Percentiles rank a stretch among this genome's conserved stretches.
These are phyloP conservation scores for Mola mola DNA, from an alignment of 2,113 vertebrate genomes.

Conservation along the genomic window DNA sequence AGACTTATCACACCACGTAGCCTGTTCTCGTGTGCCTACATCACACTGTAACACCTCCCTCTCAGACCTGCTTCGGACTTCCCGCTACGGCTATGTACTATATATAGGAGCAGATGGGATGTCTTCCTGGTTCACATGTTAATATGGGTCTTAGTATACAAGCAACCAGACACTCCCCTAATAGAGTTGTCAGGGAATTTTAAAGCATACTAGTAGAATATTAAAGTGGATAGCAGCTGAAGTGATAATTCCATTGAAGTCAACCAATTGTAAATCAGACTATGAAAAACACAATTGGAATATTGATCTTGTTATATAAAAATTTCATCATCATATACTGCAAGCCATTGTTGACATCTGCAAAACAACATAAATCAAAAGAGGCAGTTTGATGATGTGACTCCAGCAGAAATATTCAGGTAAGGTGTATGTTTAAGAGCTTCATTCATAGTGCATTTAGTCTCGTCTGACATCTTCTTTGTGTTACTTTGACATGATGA, in stretches of 20 bases:
- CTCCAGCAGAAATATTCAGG: too few species aligned
- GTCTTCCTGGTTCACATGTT: constrained; percentile 59
- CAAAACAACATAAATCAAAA: too few species aligned
- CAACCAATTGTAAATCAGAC: constrained; percentile 10
- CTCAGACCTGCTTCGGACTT: constrained; percentile 10
- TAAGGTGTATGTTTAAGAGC: too few species aligned
- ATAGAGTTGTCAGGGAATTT: constrained; percentile 35
- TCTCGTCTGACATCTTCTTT: too few species aligned
- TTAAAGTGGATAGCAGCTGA: constrained; percentile 14
- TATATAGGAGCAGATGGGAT: constrained; percentile 56
- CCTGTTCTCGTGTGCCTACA: constrained; percentile 62
- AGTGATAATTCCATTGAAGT: neutral
- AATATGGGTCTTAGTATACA: constrained; percentile 3
- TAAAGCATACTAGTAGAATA: constrained; percentile 14
- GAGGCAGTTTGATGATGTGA: too few species aligned
- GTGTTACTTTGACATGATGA: too few species aligned
- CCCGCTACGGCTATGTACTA: constrained; percentile 36
- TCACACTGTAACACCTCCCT: constrained; percentile 21
- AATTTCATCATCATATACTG: neutral
- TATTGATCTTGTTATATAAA: constrained; percentile 19
- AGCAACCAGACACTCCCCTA: constrained; percentile 22
- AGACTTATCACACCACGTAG: constrained; percentile 25
- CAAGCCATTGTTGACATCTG: too few species aligned
- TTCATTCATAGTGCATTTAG: too few species aligned
- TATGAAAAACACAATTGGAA: constrained; percentile 11